Percentiles rank a stretch among this genome's conserved stretches.
These are phyloP conservation scores for Maconellicoccus hirsutus DNA, from an alignment of 1,140 invertebrate genomes.

Conservation along the genomic window DNA sequence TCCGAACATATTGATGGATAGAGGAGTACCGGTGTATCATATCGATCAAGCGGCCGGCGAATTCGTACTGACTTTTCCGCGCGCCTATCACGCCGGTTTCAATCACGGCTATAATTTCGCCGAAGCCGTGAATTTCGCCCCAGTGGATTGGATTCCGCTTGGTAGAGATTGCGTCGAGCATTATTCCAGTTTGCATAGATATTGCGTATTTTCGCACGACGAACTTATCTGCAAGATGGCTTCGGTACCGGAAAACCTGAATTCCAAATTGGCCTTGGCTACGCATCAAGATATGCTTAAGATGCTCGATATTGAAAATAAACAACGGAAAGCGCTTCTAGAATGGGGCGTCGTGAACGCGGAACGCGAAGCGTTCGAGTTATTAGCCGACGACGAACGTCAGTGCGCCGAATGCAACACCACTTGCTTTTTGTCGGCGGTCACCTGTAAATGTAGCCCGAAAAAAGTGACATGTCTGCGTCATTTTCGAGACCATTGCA, in stretches of 20 bases:
- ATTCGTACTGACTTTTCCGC: conserved; percentile 97
- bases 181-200: conserved; percentile 83
- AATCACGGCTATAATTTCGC: conserved; percentile 99
- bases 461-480: conserved; percentile 68
- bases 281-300: conserved; percentile 84
- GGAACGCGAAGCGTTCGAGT: conserved; percentile 84
- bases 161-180: conserved; percentile 89
- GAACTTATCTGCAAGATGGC: conserved; percentile 99
- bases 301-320: conserved; percentile 84
- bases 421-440: conserved; percentile 90
- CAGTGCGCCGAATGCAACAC: conserved; percentile 94
- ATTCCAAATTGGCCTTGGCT: conserved; percentile 73
- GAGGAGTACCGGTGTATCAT: conserved; percentile 57
- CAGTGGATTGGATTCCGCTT: conserved; percentile 93
- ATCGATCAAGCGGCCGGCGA: conserved; percentile 96
- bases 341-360: conserved; percentile 69
- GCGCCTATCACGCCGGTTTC: conserved; percentile 98
- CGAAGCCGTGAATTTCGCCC: conserved; percentile 99
- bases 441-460: conserved; percentile 54
- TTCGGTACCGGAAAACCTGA: conserved; percentile 67
- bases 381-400: conserved; percentile 90
- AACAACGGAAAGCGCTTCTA: conserved; percentile 52
- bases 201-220: conserved; percentile 98
- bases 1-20: conserved; percentile 84
- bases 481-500: conserved; percentile 78